These are phyloP conservation scores for Macrobrachium nipponense DNA, from an alignment of 1,140 invertebrate species.

Conservation along the genomic window DNA sequence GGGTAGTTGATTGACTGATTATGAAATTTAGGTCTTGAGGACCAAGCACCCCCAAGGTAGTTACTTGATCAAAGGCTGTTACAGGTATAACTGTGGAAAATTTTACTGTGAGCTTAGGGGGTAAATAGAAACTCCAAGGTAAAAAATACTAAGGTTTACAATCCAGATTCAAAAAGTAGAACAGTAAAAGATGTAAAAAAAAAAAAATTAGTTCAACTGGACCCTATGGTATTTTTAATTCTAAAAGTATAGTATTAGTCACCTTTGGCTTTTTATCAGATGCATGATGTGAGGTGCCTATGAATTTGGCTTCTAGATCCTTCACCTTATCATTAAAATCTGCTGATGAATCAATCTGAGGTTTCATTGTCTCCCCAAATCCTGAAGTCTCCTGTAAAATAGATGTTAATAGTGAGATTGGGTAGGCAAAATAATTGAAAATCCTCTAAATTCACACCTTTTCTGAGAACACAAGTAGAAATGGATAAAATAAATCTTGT, in stretches of 20 bases:
- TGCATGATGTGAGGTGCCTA: constrained; percentile 7
- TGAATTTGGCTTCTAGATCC: constrained; percentile 74
- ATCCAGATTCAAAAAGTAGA: background rate
- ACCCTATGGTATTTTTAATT: background rate
- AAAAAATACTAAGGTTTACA: background rate
- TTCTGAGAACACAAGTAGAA: background rate
- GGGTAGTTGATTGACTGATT: too few relatives aligned
- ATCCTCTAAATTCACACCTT: too few relatives aligned
- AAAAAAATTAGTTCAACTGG: background rate
- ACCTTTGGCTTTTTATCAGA: constrained; percentile 46
- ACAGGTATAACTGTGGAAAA: too few relatives aligned
- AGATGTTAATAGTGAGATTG: too few relatives aligned
- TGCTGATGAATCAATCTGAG: constrained; percentile 18
- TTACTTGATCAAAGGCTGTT: too few relatives aligned
- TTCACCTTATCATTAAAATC: constrained; percentile 68
- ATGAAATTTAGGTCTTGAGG: too few relatives aligned
- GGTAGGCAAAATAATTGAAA: too few relatives aligned
- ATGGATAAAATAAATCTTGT: background rate
- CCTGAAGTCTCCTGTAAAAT: background rate
- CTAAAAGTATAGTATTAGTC: background rate
- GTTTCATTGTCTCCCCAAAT: background rate
- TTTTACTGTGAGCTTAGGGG: too few relatives aligned
- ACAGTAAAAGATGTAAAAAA: background rate
- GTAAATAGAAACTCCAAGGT: too few relatives aligned
- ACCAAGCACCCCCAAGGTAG: too few relatives aligned